Conservation (phyloP, 2,888 invertebrate species). For the Euzophera pinguis region DNA sequence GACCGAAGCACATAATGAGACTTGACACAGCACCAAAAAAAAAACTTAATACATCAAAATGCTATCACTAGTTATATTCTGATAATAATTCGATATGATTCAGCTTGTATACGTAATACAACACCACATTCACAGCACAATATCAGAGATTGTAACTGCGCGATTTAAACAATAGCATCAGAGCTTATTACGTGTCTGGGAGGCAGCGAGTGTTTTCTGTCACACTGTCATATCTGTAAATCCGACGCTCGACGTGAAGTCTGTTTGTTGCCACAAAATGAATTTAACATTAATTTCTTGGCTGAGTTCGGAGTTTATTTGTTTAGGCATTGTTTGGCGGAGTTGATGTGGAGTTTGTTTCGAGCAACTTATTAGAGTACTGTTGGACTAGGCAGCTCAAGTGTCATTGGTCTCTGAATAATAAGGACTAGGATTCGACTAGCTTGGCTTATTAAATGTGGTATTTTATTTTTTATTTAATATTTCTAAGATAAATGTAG, state of each 20-base stretch:
- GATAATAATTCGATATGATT: no score
- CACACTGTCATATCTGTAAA: slow-evolving; percentile 24
- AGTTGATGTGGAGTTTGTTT: background rate
- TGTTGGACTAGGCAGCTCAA: background rate
- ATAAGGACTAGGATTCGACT: no score
- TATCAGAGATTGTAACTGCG: slow-evolving; percentile 20
- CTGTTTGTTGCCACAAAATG: background rate
- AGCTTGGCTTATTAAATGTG: no score
- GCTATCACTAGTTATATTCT: background rate
- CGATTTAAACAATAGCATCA: slow-evolving; percentile 46
- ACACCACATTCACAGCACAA: background rate
- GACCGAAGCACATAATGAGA: no score
- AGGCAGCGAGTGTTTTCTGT: slow-evolving; percentile 26
- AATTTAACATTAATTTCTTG: slow-evolving; percentile 7
- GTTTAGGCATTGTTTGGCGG: background rate
- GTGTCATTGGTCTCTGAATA: no score
- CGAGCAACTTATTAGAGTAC: background rate
- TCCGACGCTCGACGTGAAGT: background rate
- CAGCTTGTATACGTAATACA: background rate
- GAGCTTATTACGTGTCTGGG: slow-evolving; percentile 42
- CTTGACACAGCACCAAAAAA: no score
- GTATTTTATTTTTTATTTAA: no score
- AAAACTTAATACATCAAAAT: background rate
- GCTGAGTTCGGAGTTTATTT: slow-evolving; percentile 2
- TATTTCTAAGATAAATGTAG: no score